Evolutionary conservation across 2,888 invertebrate genomes (phyloP), one percentile per base, ranked within the genome.

Genomic region (Xylophagus ater): DNA sequence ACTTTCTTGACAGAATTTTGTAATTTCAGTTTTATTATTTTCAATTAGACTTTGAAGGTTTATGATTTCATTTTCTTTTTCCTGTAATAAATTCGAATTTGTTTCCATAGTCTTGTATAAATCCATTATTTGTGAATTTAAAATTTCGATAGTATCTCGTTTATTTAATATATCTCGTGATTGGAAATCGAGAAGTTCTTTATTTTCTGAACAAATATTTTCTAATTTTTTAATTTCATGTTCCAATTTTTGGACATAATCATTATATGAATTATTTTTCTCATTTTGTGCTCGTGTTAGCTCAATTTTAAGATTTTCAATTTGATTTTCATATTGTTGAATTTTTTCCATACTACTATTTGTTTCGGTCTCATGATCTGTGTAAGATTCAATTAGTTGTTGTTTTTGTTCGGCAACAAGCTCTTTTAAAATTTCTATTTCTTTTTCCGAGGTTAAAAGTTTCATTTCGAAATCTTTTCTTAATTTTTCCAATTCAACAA

Each of bases 101-200:
- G 73, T 71, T 36, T 69, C 60, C 44, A 81, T 60, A 45, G 65
- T 70, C 29, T 67, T 67, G 44, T 75, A 76, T 46, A 81, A 58
- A 19, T 70, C 66, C 29, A 69, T 66, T 4, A 73, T 57, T 45
- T 69, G 60, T 8, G 57, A 57, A 49, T 75, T 76, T 48, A 81
- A 71, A 42, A 75, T 70, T 42, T 72, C 70, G 34, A 79, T 75
- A 1, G 76, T 70, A 49, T 73, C 70, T 62, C 77, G 66, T 58
- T 71, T 65, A 31, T 73, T 56, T 34, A 70, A 65, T 37, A 74
- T 56, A 47, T 74, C 61, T 9, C 53, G 51, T 2, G 56, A 47
- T 44, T 59, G 56, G 17, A 59, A 54, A 9, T 55, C 50, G 1
- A 53, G 50, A 14, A 58, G 43, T 3, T 48, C 42, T 33, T 62